These are phyloP conservation scores for Oryzias celebensis DNA, from an alignment of 2,113 vertebrate genomes.

Conservation along the genomic window DNA sequence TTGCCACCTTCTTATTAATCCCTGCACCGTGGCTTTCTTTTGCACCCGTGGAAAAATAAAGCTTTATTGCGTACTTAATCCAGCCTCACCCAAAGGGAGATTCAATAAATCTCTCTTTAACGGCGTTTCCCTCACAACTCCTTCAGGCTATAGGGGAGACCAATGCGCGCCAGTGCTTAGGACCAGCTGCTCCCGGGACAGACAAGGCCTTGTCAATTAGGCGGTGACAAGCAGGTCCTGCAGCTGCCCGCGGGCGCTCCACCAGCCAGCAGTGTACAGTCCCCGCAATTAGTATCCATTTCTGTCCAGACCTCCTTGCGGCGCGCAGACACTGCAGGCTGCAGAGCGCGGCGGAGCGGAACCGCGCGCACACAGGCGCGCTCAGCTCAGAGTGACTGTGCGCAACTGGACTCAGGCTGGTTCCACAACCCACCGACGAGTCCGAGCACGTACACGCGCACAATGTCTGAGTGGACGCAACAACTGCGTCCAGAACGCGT, in stretches of 20 bases:
- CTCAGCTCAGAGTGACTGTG: slow-evolving; percentile 41
- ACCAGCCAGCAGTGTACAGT: slow-evolving; percentile 85
- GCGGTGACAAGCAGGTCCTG: slow-evolving; percentile 94
- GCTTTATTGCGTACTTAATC: slow-evolving; percentile 86
- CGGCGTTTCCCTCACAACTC: slow-evolving; percentile 85
- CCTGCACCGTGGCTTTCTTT: slow-evolving; percentile 77
- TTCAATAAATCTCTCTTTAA: slow-evolving; percentile 99
- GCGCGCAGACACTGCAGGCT: slow-evolving; percentile 82
- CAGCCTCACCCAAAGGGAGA: slow-evolving; percentile 89
- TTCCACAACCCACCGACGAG: too few species aligned
- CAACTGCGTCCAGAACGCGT: too few species aligned
- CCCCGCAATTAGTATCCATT: slow-evolving; percentile 98
- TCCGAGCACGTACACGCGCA: too few species aligned
- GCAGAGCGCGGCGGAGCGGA: slow-evolving; percentile 70
- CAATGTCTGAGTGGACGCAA: too few species aligned
- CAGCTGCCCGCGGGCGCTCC: slow-evolving; percentile 85
- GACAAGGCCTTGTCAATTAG: slow-evolving; percentile 99
- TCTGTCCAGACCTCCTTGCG: slow-evolving; percentile 91
- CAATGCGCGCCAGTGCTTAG: slow-evolving; percentile 93
- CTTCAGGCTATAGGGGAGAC: slow-evolving; percentile 85
- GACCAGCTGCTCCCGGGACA: slow-evolving; percentile 99
- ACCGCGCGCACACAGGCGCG: slow-evolving; percentile 23
- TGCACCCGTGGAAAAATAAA: slow-evolving; percentile 80
- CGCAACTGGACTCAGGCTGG: too few species aligned
- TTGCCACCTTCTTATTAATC: slow-evolving; percentile 87